Conservation (phyloP, 2,888 invertebrate species). For the Nymphalis urticae region DNA sequence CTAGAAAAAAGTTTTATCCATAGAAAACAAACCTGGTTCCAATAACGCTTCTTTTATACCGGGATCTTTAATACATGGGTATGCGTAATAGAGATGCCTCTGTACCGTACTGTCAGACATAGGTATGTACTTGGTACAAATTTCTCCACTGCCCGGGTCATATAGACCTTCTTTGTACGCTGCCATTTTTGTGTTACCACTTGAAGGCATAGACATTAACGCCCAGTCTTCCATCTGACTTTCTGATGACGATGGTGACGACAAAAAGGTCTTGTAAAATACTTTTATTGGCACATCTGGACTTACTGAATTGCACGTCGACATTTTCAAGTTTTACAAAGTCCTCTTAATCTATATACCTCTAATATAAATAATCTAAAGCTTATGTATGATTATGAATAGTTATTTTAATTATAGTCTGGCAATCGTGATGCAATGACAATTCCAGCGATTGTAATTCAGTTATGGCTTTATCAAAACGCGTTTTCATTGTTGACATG, state of each 20-base stretch:
- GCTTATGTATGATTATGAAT: no score
- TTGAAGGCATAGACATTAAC: constrained; percentile 34
- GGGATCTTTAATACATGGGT: constrained; percentile 47
- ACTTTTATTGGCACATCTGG: neutral
- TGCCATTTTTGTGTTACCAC: constrained; percentile 43
- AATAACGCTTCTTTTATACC: constrained; percentile 45
- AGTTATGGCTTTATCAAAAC: no score
- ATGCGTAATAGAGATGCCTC: constrained; percentile 49
- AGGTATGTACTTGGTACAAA: constrained; percentile 54
- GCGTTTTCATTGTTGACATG: no score
- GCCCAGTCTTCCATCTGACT: constrained; percentile 49
- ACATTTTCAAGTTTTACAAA: neutral
- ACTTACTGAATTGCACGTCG: neutral
- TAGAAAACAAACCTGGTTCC: constrained; percentile 31
- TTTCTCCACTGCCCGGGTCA: constrained; percentile 54
- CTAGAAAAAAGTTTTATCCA: no score
- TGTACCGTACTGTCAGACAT: constrained; percentile 53
- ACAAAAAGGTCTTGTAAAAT: constrained; percentile 7
- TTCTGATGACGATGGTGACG: constrained; percentile 46
- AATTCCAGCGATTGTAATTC: no score
- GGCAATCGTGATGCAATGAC: no score
- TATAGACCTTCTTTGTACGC: constrained; percentile 46
- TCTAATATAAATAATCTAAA: no score
- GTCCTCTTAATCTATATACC: neutral
- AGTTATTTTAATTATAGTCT: no score